These are phyloP conservation scores for Pterostichus madidus DNA, from an alignment of 2,888 invertebrate genomes.

Conservation along the genomic window DNA sequence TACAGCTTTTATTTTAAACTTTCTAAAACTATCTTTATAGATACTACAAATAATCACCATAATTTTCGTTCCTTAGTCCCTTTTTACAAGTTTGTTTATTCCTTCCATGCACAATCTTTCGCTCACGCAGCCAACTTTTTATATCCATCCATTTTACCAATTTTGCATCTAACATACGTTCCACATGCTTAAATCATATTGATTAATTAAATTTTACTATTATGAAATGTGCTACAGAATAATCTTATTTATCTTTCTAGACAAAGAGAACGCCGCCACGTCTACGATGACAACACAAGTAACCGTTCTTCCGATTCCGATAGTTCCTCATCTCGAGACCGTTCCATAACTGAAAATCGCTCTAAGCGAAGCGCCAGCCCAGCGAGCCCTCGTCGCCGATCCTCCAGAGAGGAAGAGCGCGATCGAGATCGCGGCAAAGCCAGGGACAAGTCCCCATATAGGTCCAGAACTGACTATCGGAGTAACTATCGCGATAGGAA, in stretches of 20 bases:
- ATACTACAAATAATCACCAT: no score
- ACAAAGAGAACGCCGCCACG: slow-evolving; percentile 91
- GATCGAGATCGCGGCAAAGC: slow-evolving; percentile 68
- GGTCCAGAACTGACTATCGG: slow-evolving; percentile 68
- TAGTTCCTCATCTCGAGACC: slow-evolving; percentile 72
- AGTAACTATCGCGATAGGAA: slow-evolving; percentile 70
- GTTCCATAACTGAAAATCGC: slow-evolving; percentile 72
- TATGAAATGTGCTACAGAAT: no score
- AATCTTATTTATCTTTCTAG: slow-evolving; percentile 75
- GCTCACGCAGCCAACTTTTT: no score
- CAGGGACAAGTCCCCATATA: slow-evolving; percentile 68
- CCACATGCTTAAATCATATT: no score
- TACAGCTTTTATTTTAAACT: no score
- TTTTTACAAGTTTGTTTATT: no score
- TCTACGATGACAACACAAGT: slow-evolving; percentile 78
- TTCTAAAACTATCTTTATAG: no score
- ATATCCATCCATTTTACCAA: no score
- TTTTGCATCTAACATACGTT: no score
- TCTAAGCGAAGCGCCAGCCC: slow-evolving; percentile 72
- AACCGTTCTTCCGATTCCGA: slow-evolving; percentile 77
- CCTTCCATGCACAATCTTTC: no score
- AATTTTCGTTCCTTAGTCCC: no score
- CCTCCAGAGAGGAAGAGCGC: slow-evolving; percentile 60
- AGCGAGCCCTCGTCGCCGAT: slow-evolving; percentile 67
- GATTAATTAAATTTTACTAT: no score